Conservation (phyloP, 1,140 invertebrate species). For the Apis florea region DNA sequence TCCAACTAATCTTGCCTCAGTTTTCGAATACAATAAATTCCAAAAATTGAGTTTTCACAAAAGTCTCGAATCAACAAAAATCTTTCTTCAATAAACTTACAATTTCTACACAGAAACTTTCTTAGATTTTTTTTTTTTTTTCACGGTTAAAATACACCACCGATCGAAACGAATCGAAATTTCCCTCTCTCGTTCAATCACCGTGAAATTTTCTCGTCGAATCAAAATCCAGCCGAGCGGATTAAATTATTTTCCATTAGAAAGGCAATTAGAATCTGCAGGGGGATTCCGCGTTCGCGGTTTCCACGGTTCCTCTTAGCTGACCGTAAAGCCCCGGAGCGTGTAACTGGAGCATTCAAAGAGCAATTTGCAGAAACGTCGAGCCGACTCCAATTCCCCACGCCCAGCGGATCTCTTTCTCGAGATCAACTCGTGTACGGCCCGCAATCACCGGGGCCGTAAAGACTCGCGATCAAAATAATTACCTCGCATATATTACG, state of each 20-base stretch:
- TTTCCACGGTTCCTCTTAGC: conserved; percentile 23
- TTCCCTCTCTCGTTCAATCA: neutral
- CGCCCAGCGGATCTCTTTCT: conserved; percentile 49
- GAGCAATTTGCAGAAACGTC: conserved; percentile 60
- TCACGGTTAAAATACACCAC: neutral
- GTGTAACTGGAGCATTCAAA: conserved; percentile 59
- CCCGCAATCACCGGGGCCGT: neutral
- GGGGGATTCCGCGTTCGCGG: conserved; percentile 29
- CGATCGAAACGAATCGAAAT: neutral
- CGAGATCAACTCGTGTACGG: conserved; percentile 43
- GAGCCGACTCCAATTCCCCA: conserved; percentile 56
- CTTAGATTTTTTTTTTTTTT: too few relatives aligned
- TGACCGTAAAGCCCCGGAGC: conserved; percentile 28
- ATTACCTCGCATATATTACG: conserved; percentile 53
- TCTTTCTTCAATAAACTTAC: too few relatives aligned
- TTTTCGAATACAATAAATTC: too few relatives aligned
- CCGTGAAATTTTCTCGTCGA: neutral
- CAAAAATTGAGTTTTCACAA: too few relatives aligned
- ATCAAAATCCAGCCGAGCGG: neutral
- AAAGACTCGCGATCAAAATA: conserved; percentile 56
- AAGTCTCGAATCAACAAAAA: too few relatives aligned
- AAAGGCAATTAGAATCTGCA: conserved; percentile 33
- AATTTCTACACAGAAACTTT: too few relatives aligned
- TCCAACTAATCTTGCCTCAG: too few relatives aligned
- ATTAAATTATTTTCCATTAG: conserved; percentile 57